Evolutionary conservation across 2,113 vertebrate genomes (phyloP).

Genomic region (Phaethornis superciliosus): DNA sequence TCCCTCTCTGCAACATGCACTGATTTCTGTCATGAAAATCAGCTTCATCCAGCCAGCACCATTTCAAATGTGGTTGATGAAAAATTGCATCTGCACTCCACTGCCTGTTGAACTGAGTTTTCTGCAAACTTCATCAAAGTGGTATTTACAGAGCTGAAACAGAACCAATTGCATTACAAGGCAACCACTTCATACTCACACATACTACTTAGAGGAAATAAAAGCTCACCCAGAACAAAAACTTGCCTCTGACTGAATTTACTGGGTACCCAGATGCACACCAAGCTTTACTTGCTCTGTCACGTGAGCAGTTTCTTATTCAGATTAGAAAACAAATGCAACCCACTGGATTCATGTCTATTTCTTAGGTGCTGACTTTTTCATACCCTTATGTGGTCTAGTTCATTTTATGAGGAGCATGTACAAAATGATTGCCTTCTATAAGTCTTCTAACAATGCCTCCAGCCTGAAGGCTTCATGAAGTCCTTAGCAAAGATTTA

Average conservation of each 20-base stretch:
- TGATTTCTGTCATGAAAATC: not conserved
- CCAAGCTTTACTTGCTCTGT: slow-evolving; percentile 17
- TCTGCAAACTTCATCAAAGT: not conserved
- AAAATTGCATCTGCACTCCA: not conserved
- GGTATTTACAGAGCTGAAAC: not conserved
- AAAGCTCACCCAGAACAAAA: not conserved
- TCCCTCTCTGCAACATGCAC: not conserved
- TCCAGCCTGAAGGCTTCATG: slow-evolving; percentile 69
- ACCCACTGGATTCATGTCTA: slow-evolving; percentile 14
- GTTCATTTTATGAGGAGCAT: slow-evolving; percentile 70
- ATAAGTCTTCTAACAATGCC: slow-evolving; percentile 72
- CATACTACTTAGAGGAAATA: not conserved
- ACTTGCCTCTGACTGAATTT: not conserved
- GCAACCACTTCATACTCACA: not conserved
- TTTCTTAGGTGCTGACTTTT: slow-evolving; percentile 37
- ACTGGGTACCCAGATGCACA: not conserved
- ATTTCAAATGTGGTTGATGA: not conserved
- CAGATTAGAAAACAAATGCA: slow-evolving; percentile 55
- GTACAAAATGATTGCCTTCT: slow-evolving; percentile 63
- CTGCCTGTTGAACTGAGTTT: not conserved
- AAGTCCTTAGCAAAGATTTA: slow-evolving; percentile 76
- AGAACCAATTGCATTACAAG: not conserved
- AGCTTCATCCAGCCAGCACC: rapidly evolving
- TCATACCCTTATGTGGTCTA: slow-evolving; percentile 61
- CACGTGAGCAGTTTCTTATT: slow-evolving; percentile 3